Evolutionary conservation across 2,113 vertebrate genomes (phyloP), one percentile per base, ranked within the genome.

Genomic region (Dromas ardeola): DNA sequence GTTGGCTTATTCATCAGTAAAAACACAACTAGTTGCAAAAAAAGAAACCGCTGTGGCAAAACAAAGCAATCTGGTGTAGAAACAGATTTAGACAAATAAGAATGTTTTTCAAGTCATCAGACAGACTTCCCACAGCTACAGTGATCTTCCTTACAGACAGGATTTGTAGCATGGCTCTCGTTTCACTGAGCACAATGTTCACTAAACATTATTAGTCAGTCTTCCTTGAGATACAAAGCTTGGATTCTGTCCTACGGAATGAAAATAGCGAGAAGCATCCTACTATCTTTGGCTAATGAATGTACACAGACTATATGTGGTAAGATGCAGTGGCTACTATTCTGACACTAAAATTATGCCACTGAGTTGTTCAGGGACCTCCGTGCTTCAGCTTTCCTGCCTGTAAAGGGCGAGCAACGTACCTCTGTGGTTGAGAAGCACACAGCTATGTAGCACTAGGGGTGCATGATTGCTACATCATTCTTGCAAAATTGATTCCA

Each of bases 401-500:
- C 50, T 38, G 49, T 19, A 13, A 80, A 88, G n/a, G 42, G 27
- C 34, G 43, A 52, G 70, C 10, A 40, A 26, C 1, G 0, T 10
- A 5, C 3, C 36, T 36, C 22, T 50, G 50, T n/a, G 61, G 72
- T 61, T 70, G 47, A 94, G 62, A 53, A 74, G 76, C 63, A 38
- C 45, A 18, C 9, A 62, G 59, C 55, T 62, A 16, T 6, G 0
- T 1, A 76, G 88, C 61, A 15, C 43, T 22, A 29, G 18, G 34
- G 38, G 32, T 50, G 83, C 53, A 38, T 0, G 70, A 95, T 93
- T 97, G 89, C 96, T 91, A 95, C 50, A 91, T 47, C 79, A 70
- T 36, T 95, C 94, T 96, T 97, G 96, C 97, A 97, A 94, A 97
- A 97, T 90, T 55, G 42, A 94, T 87, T 77, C 95, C 71, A 94